These are phyloP conservation scores for Aix galericulata DNA, from an alignment of 2,113 vertebrate genomes.

Conservation along the genomic window DNA sequence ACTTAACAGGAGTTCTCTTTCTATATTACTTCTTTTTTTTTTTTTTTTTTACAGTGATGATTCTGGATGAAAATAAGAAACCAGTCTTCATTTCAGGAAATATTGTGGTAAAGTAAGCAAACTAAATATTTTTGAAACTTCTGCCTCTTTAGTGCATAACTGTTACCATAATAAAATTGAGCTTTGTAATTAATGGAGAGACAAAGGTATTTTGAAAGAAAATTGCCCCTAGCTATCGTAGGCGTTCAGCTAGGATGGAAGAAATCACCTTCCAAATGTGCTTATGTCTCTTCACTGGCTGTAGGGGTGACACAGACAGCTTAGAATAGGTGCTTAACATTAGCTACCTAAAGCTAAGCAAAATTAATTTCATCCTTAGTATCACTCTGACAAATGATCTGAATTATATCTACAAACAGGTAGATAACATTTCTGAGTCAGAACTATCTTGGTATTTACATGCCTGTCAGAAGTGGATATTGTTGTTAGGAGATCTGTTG, in stretches of 20 bases:
- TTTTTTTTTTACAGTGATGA: slow-evolving; percentile 81
- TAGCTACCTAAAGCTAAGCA: not conserved
- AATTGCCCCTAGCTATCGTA: not conserved
- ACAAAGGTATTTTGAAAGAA: not conserved
- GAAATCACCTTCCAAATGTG: not conserved
- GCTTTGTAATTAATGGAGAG: not conserved
- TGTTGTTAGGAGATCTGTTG: not conserved
- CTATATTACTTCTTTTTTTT: slow-evolving; percentile 29
- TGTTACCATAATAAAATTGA: not conserved
- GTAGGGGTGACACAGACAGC: not conserved
- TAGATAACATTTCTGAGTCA: not conserved
- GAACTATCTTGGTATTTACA: not conserved
- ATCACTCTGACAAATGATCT: not conserved
- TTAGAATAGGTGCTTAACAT: not conserved
- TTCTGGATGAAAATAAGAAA: slow-evolving; percentile 89
- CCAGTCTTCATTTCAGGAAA: slow-evolving; percentile 87
- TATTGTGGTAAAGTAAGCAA: slow-evolving; percentile 94
- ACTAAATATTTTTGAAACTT: slow-evolving; percentile 23
- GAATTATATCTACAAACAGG: not conserved
- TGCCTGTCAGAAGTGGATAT: not conserved
- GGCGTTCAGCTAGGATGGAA: not conserved
- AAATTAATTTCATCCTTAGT: not conserved
- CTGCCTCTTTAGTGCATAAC: not conserved
- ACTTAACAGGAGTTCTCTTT: not conserved
- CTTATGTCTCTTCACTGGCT: not conserved